Conservation (phyloP, 2,113 vertebrate genomes). For the Paramormyrops kingsleyae region DNA sequence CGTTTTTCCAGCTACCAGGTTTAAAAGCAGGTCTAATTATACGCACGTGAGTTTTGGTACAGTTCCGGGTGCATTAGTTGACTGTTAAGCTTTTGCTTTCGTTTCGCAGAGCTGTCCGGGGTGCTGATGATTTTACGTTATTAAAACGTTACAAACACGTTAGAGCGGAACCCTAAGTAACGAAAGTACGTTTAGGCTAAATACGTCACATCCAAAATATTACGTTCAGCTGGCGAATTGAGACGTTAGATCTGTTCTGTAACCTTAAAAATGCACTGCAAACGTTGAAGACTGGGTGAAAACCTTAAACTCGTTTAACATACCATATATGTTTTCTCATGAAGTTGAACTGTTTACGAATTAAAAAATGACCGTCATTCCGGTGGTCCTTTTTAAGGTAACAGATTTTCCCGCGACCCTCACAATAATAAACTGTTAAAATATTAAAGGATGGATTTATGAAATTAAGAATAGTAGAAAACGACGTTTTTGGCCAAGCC, state of each 20-base stretch:
- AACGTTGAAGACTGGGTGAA: neutral
- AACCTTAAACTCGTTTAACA: neutral
- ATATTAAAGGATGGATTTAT: neutral
- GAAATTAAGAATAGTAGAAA: neutral
- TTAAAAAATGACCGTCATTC: neutral
- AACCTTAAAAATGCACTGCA: neutral
- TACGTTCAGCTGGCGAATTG: neutral
- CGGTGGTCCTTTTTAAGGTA: neutral
- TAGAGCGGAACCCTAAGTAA: neutral
- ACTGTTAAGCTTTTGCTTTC: neutral
- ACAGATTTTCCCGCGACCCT: neutral
- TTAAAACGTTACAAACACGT: neutral
- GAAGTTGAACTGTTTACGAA: neutral
- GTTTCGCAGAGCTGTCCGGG: constrained; percentile 9
- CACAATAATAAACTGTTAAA: neutral
- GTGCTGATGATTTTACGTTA: neutral
- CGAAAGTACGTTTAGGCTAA: neutral
- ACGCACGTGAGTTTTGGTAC: neutral
- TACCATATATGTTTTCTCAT: neutral
- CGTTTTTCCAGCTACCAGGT: neutral
- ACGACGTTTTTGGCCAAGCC: neutral
- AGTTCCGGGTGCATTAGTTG: neutral
- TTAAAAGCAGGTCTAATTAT: neutral
- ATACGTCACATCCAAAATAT: neutral
- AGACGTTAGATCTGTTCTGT: neutral